Conservation (phyloP, 2,797 vertebrate genomes). For the Pygocentrus nattereri region DNA sequence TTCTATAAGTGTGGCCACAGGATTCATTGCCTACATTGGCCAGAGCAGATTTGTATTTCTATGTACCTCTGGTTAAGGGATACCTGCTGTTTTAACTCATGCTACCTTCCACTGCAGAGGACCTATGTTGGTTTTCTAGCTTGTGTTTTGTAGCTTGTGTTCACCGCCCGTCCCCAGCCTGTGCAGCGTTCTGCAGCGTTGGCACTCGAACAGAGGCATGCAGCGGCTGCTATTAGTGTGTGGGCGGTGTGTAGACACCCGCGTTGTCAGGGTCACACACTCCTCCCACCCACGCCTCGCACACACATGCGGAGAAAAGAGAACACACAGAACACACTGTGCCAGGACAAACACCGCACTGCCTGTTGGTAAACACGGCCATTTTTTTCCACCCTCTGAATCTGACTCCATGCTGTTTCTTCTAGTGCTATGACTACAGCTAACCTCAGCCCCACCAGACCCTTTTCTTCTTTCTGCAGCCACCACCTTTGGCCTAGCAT, state of each 20-base stretch:
- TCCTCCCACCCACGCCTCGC: constrained; percentile 56
- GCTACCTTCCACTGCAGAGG: too few species aligned
- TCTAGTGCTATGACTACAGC: neutral
- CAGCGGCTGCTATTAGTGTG: constrained; percentile 59
- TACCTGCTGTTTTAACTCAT: too few species aligned
- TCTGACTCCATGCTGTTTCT: constrained; percentile 26
- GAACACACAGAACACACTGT: constrained; percentile 52
- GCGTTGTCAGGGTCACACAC: constrained; percentile 64
- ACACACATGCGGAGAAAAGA: constrained; percentile 42
- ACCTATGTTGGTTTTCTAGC: neutral
- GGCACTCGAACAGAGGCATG: constrained; percentile 55
- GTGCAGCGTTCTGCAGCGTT: constrained; percentile 46
- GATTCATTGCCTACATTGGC: too few species aligned
- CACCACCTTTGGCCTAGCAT: neutral
- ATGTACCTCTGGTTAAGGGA: too few species aligned
- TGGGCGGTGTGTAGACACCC: constrained; percentile 60
- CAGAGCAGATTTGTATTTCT: too few species aligned
- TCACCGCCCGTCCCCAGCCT: constrained; percentile 22
- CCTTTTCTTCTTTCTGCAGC: neutral
- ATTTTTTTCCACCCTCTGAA: constrained; percentile 48
- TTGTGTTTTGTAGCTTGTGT: constrained; percentile 8
- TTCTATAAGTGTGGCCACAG: too few species aligned
- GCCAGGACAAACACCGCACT: constrained; percentile 62
- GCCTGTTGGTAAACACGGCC: constrained; percentile 62
- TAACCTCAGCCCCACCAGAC: neutral